These are phyloP conservation scores for Pteromalus puparum DNA, from an alignment of 1,140 invertebrate genomes.

Conservation along the genomic window DNA sequence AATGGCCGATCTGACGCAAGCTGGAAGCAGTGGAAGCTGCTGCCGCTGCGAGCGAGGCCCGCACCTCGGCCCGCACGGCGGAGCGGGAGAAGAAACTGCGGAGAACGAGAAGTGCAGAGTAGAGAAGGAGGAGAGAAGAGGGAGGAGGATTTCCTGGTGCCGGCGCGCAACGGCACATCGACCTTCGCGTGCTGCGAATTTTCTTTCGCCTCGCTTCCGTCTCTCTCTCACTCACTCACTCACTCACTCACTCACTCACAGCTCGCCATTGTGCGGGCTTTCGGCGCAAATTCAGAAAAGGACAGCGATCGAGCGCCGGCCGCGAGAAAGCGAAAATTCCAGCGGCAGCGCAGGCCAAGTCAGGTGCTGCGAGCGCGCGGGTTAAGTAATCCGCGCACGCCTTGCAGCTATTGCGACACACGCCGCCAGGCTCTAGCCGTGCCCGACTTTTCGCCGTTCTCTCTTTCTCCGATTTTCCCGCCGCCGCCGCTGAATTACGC, in stretches of 20 bases:
- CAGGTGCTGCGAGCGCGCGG: conserved; percentile 27
- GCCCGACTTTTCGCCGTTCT: conserved; percentile 12
- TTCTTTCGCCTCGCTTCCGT: not conserved
- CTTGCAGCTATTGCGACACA: not conserved
- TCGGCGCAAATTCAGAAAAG: too few relatives aligned
- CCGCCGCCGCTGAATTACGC: too few relatives aligned
- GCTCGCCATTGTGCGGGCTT: too few relatives aligned
- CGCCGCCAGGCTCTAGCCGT: not conserved
- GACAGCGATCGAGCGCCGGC: not conserved
- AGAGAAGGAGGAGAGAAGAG: conserved; percentile 35
- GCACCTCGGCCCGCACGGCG: too few relatives aligned
- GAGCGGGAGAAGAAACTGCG: not conserved
- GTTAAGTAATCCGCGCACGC: not conserved
- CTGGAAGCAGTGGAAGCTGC: conserved; percentile 3
- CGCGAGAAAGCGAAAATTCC: not conserved
- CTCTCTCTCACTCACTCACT: not conserved
- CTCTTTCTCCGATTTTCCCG: not conserved
- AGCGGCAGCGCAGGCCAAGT: not conserved
- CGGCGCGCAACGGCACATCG: conserved; percentile 60
- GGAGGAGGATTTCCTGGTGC: conserved; percentile 59
- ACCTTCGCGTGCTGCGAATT: conserved; percentile 59
- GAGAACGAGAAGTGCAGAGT: not conserved
- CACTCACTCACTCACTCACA: too few relatives aligned
- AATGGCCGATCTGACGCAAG: conserved; percentile 44
- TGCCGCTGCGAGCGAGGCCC: not conserved